phyloP scores from a whole-genome alignment of 2,797 vertebrate genomes.

The Dendrocincla tyrannina region DNA sequence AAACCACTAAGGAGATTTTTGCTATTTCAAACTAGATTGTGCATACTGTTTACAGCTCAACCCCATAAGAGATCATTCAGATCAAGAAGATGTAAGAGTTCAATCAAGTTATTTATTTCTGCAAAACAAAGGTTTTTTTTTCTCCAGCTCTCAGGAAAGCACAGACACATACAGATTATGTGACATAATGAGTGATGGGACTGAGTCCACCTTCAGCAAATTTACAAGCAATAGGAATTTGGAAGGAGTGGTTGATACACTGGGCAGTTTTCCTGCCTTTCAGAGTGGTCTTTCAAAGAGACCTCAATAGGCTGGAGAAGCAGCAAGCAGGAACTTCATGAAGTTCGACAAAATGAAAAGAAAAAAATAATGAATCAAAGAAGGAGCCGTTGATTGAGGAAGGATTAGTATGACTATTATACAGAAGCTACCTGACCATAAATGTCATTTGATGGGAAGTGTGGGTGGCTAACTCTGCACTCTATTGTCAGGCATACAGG shows the following conservation, averaged over 20 bases:
- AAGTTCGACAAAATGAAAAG: not conserved
- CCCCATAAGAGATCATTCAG: not conserved
- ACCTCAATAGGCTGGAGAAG: not conserved
- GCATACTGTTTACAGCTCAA: not conserved
- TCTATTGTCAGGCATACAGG: too few relatives aligned
- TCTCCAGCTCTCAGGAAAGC: not conserved
- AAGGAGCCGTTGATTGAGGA: too few relatives aligned
- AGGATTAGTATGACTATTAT: too few relatives aligned
- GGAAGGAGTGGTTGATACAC: not conserved
- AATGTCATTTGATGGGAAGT: too few relatives aligned
- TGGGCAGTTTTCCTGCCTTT: not conserved
- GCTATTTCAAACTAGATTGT: slow-evolving; percentile 14
- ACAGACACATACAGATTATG: not conserved
- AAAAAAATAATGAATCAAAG: too few relatives aligned
- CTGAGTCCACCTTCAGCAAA: not conserved
- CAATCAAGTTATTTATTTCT: not conserved
- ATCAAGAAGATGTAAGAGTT: not conserved
- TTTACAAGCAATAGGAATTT: not conserved
- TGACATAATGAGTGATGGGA: not conserved
- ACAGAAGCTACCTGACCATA: too few relatives aligned
- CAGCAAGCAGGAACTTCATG: not conserved
- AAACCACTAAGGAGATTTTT: slow-evolving; percentile 46
- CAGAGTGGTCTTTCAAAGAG: not conserved
- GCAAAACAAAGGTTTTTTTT: not conserved
- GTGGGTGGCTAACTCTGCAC: not conserved